A percentile compares a stretch with the other conserved stretches of the same genome.
Conservation (phyloP, 1,140 invertebrate species). For the Anastrepha ludens region DNA sequence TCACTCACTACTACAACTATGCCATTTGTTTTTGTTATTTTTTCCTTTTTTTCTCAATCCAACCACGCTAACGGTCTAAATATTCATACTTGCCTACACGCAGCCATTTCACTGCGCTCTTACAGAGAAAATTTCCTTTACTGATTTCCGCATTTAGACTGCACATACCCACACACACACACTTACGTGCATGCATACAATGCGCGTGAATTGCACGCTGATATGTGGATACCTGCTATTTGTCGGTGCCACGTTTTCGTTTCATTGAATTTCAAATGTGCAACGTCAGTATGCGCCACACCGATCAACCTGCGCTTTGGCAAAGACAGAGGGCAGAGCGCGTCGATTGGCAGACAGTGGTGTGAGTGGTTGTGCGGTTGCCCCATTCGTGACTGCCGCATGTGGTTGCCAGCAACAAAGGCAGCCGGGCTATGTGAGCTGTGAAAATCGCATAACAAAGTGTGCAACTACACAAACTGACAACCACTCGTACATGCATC, state of each 20-base stretch:
- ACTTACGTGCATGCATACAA: background rate
- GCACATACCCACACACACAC: background rate
- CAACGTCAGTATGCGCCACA: constrained; percentile 26
- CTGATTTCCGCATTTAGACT: constrained; percentile 19
- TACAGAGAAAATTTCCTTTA: constrained; percentile 36
- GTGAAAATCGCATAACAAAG: constrained; percentile 44
- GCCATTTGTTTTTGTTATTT: background rate
- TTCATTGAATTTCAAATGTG: constrained; percentile 52
- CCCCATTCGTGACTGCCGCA: constrained; percentile 9
- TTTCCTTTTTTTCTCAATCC: background rate
- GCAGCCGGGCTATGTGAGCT: constrained; percentile 10
- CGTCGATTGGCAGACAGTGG: background rate
- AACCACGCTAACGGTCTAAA: background rate
- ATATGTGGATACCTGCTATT: constrained; percentile 47
- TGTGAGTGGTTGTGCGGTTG: background rate
- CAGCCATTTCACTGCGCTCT: background rate
- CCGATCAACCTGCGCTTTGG: background rate
- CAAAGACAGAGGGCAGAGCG: background rate
- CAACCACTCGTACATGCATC: background rate
- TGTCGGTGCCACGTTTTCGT: constrained; percentile 44
- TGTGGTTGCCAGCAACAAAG: constrained; percentile 30
- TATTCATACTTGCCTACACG: background rate
- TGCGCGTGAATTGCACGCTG: background rate
- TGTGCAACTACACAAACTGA: background rate
- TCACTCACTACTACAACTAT: background rate